Percentiles rank a stretch among this genome's conserved stretches.
phyloP scores from a whole-genome alignment of 2,113 vertebrate genomes.

The Taurulus bubalis region DNA sequence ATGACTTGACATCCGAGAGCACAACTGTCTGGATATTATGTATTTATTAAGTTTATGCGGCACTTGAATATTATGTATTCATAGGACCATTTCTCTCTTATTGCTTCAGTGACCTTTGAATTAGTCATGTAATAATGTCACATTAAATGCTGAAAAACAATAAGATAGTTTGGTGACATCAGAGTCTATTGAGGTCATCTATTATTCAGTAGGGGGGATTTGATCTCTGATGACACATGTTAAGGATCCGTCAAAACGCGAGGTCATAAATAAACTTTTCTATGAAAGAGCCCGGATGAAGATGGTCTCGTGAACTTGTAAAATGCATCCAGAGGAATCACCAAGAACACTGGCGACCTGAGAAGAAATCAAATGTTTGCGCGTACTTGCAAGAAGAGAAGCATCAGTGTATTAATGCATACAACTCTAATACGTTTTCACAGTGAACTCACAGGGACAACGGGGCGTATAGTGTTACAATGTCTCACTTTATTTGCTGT shows the following conservation, averaged over 20 bases:
- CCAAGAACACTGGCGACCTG: neutral
- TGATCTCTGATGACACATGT: neutral
- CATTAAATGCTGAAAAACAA: slow-evolving; percentile 5
- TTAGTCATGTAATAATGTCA: slow-evolving; percentile 13
- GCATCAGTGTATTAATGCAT: neutral
- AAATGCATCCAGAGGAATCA: neutral
- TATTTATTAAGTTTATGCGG: neutral
- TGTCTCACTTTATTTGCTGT: slow-evolving; percentile 66
- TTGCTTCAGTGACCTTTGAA: slow-evolving; percentile 7
- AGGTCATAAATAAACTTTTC: neutral
- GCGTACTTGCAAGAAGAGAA: neutral
- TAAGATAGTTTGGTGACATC: neutral
- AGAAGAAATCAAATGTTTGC: neutral
- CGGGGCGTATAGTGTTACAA: slow-evolving; percentile 10
- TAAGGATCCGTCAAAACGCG: neutral
- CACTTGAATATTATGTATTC: neutral
- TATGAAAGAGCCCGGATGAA: neutral
- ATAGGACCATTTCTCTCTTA: neutral
- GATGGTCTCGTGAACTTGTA: neutral
- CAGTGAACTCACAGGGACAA: slow-evolving; percentile 16
- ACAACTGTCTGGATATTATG: neutral
- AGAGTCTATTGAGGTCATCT: neutral
- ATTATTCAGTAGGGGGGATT: neutral
- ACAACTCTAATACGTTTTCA: neutral
- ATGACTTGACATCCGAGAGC: neutral